Percentiles rank a stretch among this genome's conserved stretches.
phyloP scores from a whole-genome alignment of 2,797 vertebrate species.

The Notolabrus celidotus region DNA sequence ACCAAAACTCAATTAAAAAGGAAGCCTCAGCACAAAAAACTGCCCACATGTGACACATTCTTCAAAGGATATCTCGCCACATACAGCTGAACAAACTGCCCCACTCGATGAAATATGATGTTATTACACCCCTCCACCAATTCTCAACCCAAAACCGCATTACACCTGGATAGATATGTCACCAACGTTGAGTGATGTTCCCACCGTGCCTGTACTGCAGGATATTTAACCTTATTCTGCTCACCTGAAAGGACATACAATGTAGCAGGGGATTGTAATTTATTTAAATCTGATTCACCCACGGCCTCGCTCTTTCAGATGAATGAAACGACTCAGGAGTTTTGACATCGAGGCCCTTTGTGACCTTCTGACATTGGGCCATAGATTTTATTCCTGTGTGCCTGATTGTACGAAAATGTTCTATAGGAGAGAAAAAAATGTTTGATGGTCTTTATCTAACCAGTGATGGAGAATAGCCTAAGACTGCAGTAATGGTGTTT shows the following conservation, averaged over 20 bases:
- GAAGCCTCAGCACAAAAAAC: not conserved
- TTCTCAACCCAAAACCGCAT: slow-evolving; percentile 46
- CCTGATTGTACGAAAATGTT: no score
- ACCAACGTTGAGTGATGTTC: slow-evolving; percentile 46
- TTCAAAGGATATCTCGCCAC: not conserved
- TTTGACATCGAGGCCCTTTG: slow-evolving; percentile 53
- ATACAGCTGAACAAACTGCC: not conserved
- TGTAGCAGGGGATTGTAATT: slow-evolving; percentile 45
- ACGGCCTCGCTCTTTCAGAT: slow-evolving; percentile 30
- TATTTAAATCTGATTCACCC: slow-evolving; percentile 67
- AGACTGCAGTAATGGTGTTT: no score
- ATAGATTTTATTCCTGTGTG: slow-evolving; percentile 3
- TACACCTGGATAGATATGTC: slow-evolving; percentile 48
- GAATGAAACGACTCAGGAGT: slow-evolving; percentile 49
- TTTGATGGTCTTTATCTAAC: no score
- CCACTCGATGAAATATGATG: slow-evolving; percentile 28
- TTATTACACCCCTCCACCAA: slow-evolving; percentile 34
- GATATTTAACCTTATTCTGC: slow-evolving; percentile 55
- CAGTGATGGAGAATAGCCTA: no score
- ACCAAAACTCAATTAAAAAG: not conserved
- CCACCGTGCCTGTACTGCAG: slow-evolving; percentile 19
- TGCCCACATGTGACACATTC: slow-evolving; percentile 6
- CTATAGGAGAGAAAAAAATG: no score
- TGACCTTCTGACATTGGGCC: slow-evolving; percentile 47
- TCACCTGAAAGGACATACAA: slow-evolving; percentile 48